Conservation (phyloP, 2,888 invertebrate genomes). For the Ellobium chinense region DNA sequence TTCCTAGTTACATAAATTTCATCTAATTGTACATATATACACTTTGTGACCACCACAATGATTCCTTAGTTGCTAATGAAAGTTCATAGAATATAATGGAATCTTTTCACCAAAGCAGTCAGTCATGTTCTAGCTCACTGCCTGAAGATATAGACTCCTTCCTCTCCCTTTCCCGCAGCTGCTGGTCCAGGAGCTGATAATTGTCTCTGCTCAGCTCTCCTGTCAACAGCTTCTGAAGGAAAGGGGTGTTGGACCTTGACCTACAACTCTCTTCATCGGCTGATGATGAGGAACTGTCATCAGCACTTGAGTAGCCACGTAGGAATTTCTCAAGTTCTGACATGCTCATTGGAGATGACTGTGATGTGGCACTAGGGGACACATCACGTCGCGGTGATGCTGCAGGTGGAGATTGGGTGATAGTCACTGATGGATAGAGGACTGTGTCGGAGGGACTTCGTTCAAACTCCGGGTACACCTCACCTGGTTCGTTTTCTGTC, state of each 20-base stretch:
- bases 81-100: neutral
- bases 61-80: too few species aligned
- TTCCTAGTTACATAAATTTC: too few species aligned
- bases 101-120: neutral
- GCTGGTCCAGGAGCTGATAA: conserved; percentile 52
- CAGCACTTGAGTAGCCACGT: conserved; percentile 43
- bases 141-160: conserved; percentile 44
- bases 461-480: conserved; percentile 43
- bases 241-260: conserved; percentile 34
- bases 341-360: conserved; percentile 39
- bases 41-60: too few species aligned
- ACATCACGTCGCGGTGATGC: neutral
- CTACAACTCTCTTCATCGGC: conserved; percentile 16
- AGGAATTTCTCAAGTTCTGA: conserved; percentile 55
- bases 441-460: conserved; percentile 29
- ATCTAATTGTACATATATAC: too few species aligned
- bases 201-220: conserved; percentile 56
- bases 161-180: conserved; percentile 48
- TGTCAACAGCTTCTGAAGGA: conserved; percentile 55
- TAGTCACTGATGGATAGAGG: conserved; percentile 22
- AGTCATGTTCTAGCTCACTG: neutral
- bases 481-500: conserved; percentile 35
- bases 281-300: conserved; percentile 1
- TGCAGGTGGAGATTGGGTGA: neutral
- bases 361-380: neutral